Percentiles rank a stretch among this genome's conserved stretches.
These are phyloP conservation scores for Biston stratarius DNA, from an alignment of 2,888 invertebrate genomes.

Conservation along the genomic window DNA sequence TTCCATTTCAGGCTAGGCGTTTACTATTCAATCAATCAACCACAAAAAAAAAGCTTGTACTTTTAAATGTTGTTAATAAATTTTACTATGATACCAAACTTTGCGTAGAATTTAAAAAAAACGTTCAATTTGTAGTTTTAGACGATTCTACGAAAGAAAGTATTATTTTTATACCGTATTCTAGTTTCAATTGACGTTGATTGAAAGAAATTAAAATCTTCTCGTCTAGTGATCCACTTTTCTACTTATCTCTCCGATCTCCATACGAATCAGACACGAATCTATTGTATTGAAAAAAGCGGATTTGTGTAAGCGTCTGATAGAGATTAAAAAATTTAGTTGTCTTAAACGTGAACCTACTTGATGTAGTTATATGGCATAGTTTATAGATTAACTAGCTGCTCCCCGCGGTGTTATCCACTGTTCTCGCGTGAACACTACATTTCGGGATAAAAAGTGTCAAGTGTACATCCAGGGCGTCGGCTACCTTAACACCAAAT, in stretches of 20 bases:
- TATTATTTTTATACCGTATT: neutral
- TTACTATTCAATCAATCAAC: too few species aligned
- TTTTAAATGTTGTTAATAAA: too few species aligned
- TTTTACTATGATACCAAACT: too few species aligned
- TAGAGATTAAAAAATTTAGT: conserved; percentile 54
- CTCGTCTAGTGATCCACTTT: conserved; percentile 46
- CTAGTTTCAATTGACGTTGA: conserved; percentile 14
- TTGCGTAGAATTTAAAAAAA: too few species aligned
- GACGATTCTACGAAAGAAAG: neutral
- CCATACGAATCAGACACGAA: conserved; percentile 56
- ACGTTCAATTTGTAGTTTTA: neutral
- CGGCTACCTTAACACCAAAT: too few species aligned
- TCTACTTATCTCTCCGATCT: conserved; percentile 50
- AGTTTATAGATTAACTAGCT: too few species aligned
- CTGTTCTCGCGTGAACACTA: too few species aligned
- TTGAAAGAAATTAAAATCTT: conserved; percentile 29
- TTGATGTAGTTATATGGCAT: conserved; percentile 45
- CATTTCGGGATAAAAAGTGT: too few species aligned
- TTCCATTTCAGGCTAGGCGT: too few species aligned
- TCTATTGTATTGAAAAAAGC: conserved; percentile 72
- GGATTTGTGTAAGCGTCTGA: conserved; percentile 33
- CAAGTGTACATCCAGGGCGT: too few species aligned
- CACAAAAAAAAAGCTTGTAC: too few species aligned
- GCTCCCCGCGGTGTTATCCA: too few species aligned
- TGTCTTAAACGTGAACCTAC: conserved; percentile 25